Percentiles rank a stretch among this genome's conserved stretches.
phyloP scores from a whole-genome alignment of 2,113 vertebrate species.

The Erinaceus europaeus region DNA sequence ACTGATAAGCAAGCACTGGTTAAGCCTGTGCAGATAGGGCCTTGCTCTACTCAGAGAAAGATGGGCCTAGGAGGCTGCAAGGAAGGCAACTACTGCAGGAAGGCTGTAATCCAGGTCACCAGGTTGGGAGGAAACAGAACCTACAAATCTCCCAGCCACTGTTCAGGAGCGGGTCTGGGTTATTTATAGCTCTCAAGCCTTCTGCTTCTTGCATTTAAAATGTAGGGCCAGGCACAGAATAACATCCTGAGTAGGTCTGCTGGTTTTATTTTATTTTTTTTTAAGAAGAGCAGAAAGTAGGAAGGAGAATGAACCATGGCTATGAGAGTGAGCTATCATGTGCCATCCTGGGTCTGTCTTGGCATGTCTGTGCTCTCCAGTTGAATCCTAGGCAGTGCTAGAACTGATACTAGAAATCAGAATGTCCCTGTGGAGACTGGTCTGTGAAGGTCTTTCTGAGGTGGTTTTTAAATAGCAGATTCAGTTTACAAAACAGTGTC shows the following conservation, averaged over 20 bases:
- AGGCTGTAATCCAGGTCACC: constrained; percentile 78
- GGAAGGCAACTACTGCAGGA: background rate
- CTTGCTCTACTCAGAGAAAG: background rate
- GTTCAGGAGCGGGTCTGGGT: constrained; percentile 56
- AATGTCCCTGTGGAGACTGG: background rate
- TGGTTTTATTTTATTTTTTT: constrained; percentile 39
- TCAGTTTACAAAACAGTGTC: constrained; percentile 38
- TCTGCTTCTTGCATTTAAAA: constrained; percentile 76
- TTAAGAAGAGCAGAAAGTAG: constrained; percentile 16
- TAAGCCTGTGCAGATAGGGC: background rate
- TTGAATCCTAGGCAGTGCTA: background rate
- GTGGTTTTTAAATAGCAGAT: constrained; percentile 48
- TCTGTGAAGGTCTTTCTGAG: constrained; percentile 57
- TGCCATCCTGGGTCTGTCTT: background rate
- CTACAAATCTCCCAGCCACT: constrained; percentile 61
- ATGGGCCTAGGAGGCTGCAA: background rate
- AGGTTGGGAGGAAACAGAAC: constrained; percentile 73
- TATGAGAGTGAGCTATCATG: background rate
- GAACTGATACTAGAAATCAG: constrained; percentile 30
- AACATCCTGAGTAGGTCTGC: constrained; percentile 65
- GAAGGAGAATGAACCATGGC: background rate
- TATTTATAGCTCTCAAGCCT: constrained; percentile 75
- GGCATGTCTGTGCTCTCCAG: background rate
- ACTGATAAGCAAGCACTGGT: background rate
- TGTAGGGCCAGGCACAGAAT: constrained; percentile 61